These are phyloP conservation scores for Myoxocephalus aenaeus DNA, from an alignment of 2,797 vertebrate species.

Conservation along the genomic window DNA sequence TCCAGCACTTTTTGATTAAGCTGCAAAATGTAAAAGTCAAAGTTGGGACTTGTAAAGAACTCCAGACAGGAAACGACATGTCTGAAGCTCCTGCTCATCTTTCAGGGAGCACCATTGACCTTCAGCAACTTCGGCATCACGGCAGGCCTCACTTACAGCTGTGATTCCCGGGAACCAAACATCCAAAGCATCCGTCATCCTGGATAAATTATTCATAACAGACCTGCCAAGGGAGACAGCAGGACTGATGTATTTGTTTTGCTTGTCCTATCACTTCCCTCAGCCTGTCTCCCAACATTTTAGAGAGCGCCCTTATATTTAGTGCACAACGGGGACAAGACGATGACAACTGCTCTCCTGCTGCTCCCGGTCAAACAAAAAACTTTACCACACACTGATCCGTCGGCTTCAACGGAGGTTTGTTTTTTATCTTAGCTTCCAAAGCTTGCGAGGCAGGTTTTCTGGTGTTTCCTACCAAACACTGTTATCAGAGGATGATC, in stretches of 20 bases:
- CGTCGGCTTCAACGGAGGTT: constrained; percentile 14
- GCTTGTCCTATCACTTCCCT: constrained; percentile 68
- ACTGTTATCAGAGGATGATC: neutral
- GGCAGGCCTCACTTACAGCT: constrained; percentile 64
- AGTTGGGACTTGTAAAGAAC: neutral
- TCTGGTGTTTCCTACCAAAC: neutral
- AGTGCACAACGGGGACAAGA: constrained; percentile 60
- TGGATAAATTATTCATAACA: constrained; percentile 77
- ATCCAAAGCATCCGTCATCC: constrained; percentile 74
- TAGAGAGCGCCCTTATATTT: constrained; percentile 60
- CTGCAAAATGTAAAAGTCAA: neutral
- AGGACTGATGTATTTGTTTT: constrained; percentile 78
- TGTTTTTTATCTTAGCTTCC: constrained; percentile 26
- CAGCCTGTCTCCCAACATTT: constrained; percentile 62
- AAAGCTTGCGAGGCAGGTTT: constrained; percentile 10
- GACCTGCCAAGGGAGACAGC: constrained; percentile 69
- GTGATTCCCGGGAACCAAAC: constrained; percentile 58
- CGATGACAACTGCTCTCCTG: constrained; percentile 63
- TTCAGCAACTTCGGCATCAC: constrained; percentile 59
- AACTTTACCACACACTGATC: constrained; percentile 43
- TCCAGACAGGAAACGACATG: constrained; percentile 20
- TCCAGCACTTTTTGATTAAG: neutral
- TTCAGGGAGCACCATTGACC: constrained; percentile 58
- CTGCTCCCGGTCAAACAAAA: constrained; percentile 57
- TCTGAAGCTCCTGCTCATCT: constrained; percentile 48